Evolutionary conservation across 2,113 vertebrate genomes (phyloP).

Genomic region (Hydrochoerus hydrochaeris): DNA sequence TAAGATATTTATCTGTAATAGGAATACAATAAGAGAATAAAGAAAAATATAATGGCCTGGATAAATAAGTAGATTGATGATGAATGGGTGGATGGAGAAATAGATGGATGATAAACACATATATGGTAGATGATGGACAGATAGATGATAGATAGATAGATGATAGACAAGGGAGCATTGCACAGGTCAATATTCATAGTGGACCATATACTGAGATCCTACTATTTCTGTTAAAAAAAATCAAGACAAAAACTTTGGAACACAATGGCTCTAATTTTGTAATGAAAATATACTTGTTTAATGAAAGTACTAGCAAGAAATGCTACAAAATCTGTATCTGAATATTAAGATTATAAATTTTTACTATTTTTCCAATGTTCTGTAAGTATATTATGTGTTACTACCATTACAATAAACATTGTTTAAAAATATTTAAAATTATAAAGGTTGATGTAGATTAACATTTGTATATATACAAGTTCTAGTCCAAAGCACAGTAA

Average conservation of each 20-base stretch:
- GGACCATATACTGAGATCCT: background rate
- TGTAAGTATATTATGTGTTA: background rate
- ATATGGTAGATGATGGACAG: background rate
- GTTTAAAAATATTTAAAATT: background rate
- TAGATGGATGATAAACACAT: background rate
- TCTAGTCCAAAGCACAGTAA: background rate
- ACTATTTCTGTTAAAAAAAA: background rate
- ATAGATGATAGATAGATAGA: background rate
- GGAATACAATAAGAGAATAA: background rate
- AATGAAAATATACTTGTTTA: slow-evolving; percentile 9
- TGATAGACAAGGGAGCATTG: background rate
- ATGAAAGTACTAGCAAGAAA: background rate
- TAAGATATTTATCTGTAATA: background rate
- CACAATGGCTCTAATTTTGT: background rate
- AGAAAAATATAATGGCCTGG: background rate
- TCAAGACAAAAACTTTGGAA: background rate
- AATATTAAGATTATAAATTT: background rate
- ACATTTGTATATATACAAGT: background rate
- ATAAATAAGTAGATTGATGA: background rate
- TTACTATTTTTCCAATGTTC: background rate
- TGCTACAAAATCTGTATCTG: background rate
- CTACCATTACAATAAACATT: background rate
- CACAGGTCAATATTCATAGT: background rate
- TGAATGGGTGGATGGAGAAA: background rate
- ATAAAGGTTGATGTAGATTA: background rate